A percentile compares a stretch with the other conserved stretches of the same genome.
These are phyloP conservation scores for Nansenia antarctica DNA, from an alignment of 2,113 vertebrate species.

Conservation along the genomic window DNA sequence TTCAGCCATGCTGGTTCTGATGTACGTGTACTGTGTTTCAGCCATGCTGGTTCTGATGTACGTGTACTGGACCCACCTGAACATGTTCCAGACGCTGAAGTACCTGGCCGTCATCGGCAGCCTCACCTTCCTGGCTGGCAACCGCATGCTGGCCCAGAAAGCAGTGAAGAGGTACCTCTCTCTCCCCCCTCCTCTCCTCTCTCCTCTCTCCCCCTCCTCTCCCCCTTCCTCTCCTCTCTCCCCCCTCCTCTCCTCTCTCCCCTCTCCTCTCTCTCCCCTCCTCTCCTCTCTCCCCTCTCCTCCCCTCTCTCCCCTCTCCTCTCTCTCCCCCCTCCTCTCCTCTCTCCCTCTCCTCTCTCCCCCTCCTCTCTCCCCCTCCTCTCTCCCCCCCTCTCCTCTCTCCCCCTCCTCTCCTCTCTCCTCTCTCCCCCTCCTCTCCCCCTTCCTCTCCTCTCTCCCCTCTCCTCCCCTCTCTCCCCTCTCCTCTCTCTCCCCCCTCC, in stretches of 20 bases:
- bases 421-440: too few species aligned
- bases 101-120: conserved; percentile 93
- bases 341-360: too few species aligned
- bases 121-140: conserved; percentile 95
- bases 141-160: conserved; percentile 98
- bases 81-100: conserved; percentile 99
- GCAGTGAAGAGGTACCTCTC: conserved; percentile 89
- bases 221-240: background rate
- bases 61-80: conserved; percentile 96
- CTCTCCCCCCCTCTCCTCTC: too few species aligned
- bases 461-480: too few species aligned
- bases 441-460: too few species aligned
- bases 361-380: too few species aligned
- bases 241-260: background rate
- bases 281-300: too few species aligned
- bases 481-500: too few species aligned
- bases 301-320: too few species aligned
- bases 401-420: too few species aligned
- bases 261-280: background rate
- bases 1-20: background rate
- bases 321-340: too few species aligned
- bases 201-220: background rate
- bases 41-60: conserved; percentile 97
- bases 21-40: conserved; percentile 60
- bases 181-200: background rate